Evolutionary conservation across 2,797 vertebrate genomes (phyloP), one percentile per base, ranked within the genome.

Genomic region (Steatocranus sp.): DNA sequence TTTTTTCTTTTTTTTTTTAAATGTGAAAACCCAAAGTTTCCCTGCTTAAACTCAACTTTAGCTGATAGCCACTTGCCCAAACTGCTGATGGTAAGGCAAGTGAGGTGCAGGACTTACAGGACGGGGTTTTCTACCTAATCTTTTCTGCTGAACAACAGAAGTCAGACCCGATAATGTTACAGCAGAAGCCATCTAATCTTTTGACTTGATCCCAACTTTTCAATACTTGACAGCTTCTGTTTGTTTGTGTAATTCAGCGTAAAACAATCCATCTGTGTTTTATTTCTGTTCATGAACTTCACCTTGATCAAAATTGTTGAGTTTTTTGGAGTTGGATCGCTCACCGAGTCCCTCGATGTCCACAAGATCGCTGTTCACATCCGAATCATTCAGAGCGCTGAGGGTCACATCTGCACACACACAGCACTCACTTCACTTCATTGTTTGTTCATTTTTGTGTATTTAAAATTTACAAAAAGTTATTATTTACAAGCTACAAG

Each of bases 291-390:
- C 20, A 17, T 27, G 14, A 68, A 27, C 63, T 43, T 43, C 11
- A 98, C 98, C 98, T 95, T 98, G 97, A 90, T 98, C 97, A 49
- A 98, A 98, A 95, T 97, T 97, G 84, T 70, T 70, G 38, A 97
- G 96, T 83, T 98, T 98, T 92, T 98, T 98, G 86, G 88, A 94
- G 14, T 96, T 95, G 15, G 97, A 96, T 14, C 95, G 92, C 20
- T 97, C 97, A 1, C 97, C 97, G 48, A 98, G 95, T 53, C 97
- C 97, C 87, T 98, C 97, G 10, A 98, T 97, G 93, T 98, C 98
- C 82, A 97, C 97, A 46, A 98, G 92, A 92, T 98, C 97, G 7
- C 97, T 97, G 95, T 97, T 97, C 48, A 96, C 97, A 2, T 98
- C 98, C 0, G 97, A 97, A 93, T 98, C 97, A 3, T 98, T 98